Evolutionary conservation across 2,888 invertebrate genomes (phyloP).

Genomic region (Eupithecia pulchellata): DNA sequence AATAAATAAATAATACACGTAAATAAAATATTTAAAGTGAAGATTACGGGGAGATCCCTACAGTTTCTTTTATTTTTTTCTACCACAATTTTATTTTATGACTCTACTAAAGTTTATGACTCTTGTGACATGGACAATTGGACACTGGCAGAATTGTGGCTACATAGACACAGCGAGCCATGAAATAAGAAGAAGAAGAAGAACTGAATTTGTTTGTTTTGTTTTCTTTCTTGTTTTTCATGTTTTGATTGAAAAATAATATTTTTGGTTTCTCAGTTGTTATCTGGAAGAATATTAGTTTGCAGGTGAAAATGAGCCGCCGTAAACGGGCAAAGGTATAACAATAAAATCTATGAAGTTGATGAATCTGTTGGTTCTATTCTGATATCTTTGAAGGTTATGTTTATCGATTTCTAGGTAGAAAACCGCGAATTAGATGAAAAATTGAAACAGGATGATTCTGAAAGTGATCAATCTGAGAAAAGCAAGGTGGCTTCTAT

Average conservation of each 20-base stretch:
- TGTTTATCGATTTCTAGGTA: constrained; percentile 82
- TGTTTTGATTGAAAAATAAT: constrained; percentile 10
- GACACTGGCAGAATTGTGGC: no score
- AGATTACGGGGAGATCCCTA: no score
- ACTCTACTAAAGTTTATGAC: no score
- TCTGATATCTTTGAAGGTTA: constrained; percentile 77
- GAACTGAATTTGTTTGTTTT: constrained; percentile 44
- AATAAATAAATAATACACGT: no score
- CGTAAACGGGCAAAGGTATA: constrained; percentile 85
- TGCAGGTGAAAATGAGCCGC: constrained; percentile 78
- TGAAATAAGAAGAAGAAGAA: no score
- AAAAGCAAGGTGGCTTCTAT: constrained; percentile 85
- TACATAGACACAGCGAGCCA: no score
- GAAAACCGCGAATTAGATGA: constrained; percentile 87
- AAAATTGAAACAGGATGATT: constrained; percentile 87
- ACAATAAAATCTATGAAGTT: background rate
- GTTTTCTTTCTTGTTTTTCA: constrained; percentile 32
- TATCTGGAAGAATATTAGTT: background rate
- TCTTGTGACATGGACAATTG: no score
- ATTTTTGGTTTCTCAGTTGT: constrained; percentile 16
- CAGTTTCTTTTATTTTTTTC: no score
- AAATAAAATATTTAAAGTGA: no score
- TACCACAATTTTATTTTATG: no score
- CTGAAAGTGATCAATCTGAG: constrained; percentile 87
- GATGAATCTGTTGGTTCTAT: background rate